Base-by-base conservation (phyloP, 37 sponge, comb jelly and placozoan species). In the Geodia barretti region DNA sequence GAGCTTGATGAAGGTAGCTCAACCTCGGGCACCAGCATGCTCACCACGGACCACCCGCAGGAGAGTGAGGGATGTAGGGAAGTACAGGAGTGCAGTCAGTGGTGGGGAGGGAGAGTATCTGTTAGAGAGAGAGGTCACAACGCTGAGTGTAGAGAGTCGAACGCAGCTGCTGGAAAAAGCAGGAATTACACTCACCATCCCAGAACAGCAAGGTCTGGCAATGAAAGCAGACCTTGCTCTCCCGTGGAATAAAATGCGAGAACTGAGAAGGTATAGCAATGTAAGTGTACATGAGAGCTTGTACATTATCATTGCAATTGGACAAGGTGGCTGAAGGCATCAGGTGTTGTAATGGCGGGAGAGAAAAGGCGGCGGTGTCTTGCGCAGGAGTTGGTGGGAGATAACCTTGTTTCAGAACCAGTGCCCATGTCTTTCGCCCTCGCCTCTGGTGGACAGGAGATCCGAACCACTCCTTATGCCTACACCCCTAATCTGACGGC, bases 311-410 rank as follows among this genome's bases (percentile, higher is more conserved):
- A n/a, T n/a, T n/a, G n/a, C n/a, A n/a, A n/a, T n/a, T n/a, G n/a
- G n/a, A n/a, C n/a, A n/a, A 76, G 77, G 36, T 76, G 77, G 62
- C 77, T 59, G 19, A 76, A 76, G 36, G 63, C 20, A 54, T 59
- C 31, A 23, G 77, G 77, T 30, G 34, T 76, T 30, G 1, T 7
- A 23, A n/a, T 60, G n/a, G 26, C 77, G 4, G 30, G 62, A 41
- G 77, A 76, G 34, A 59, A 36, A 24, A 43, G 60, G 77, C 61
- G 3, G 38, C 19, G 77, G 23, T 20, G 60, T 7, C 11, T 17
- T 17, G 54, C 54, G 14, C 14, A 7, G 14, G 14, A 14, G 7
- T 14, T 47, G 11, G 54, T 47, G 7, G 54, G 54, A 17, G 54
- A 47, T 17, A 47, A 47, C 54, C 7, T 47, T 47, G 54, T 29